These are phyloP conservation scores for Cettia cetti DNA, from an alignment of 2,113 vertebrate species.

Conservation along the genomic window DNA sequence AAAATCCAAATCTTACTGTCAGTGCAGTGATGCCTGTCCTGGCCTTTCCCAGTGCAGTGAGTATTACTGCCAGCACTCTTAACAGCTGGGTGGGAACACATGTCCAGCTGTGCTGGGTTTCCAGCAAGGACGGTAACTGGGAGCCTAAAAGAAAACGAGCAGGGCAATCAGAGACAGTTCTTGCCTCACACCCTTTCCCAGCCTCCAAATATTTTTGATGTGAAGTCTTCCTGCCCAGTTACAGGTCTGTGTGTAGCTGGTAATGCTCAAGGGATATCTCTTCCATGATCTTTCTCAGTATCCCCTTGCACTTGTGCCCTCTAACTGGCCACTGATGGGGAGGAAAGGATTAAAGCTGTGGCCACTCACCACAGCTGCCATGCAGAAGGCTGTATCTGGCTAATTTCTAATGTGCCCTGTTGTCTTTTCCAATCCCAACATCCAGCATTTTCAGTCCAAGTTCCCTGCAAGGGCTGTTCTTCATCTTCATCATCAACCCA, in stretches of 20 bases:
- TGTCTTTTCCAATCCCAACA: background rate
- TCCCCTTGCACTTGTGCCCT: background rate
- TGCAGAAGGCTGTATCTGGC: background rate
- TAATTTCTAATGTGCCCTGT: background rate
- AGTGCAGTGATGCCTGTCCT: conserved; percentile 50
- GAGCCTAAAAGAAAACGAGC: background rate
- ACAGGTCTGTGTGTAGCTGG: background rate
- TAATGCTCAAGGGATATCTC: background rate
- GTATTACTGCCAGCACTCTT: background rate
- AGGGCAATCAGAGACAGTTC: background rate
- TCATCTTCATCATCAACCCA: background rate
- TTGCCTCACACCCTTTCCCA: background rate
- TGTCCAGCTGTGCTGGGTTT: background rate
- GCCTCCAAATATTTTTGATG: background rate
- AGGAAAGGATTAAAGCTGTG: background rate
- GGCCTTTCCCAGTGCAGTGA: conserved; percentile 68
- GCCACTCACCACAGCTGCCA: background rate
- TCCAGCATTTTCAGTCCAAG: background rate
- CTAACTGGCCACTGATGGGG: background rate
- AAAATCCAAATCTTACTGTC: conserved; percentile 54
- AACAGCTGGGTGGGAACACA: background rate
- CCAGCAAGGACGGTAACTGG: background rate
- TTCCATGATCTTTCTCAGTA: background rate
- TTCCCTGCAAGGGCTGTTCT: background rate
- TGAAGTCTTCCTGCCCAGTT: background rate